phyloP scores from a whole-genome alignment of 2,797 vertebrate species.

The Gymnothorax reevesii region DNA sequence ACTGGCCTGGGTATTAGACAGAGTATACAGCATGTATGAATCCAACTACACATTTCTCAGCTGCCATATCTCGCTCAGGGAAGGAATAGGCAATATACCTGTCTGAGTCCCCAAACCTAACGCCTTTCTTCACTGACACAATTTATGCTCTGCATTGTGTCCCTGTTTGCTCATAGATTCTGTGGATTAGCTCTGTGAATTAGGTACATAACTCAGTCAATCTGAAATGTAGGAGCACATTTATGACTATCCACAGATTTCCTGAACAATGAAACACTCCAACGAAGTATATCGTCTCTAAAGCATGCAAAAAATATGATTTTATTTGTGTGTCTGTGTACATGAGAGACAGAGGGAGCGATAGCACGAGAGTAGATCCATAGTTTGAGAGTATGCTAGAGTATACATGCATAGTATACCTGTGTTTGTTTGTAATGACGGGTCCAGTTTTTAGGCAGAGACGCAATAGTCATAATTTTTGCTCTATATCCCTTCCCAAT shows the following conservation, averaged over 20 bases:
- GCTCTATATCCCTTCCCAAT: too few relatives aligned
- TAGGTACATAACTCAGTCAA: conserved; percentile 74
- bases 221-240: conserved; percentile 75
- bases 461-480: too few relatives aligned
- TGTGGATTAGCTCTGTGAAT: conserved; percentile 76
- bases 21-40: conserved; percentile 35
- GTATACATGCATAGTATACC: too few relatives aligned
- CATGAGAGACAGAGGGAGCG: not conserved
- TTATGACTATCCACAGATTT: conserved; percentile 74
- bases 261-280: conserved; percentile 61
- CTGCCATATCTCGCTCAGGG: not conserved
- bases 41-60: conserved; percentile 36
- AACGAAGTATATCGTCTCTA: not conserved
- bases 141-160: conserved; percentile 69
- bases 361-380: not conserved
- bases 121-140: conserved; percentile 62
- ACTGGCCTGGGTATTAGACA: conserved; percentile 35
- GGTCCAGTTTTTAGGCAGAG: too few relatives aligned
- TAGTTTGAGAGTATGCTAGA: too few relatives aligned
- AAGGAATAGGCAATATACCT: not conserved
- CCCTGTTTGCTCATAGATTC: conserved; percentile 66
- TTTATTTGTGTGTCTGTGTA: not conserved
- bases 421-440: too few relatives aligned
- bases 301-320: not conserved
- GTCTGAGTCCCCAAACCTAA: conserved; percentile 31